Percentiles rank a stretch among this genome's conserved stretches.
Evolutionary conservation across 2,888 invertebrate species (phyloP).

Genomic region (Urechis unicinctus): DNA sequence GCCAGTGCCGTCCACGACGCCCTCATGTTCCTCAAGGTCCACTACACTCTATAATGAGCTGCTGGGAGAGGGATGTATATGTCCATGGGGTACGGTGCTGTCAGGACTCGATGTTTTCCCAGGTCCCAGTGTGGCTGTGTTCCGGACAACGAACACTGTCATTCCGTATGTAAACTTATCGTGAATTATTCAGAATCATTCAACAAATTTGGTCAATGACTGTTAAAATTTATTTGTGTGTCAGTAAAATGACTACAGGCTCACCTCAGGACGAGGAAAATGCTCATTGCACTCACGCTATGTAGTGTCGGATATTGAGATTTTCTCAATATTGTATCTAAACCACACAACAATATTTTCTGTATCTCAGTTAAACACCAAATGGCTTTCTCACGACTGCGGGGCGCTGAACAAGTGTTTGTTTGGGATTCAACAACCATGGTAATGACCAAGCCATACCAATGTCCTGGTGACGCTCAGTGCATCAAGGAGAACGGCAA

Average conservation of each 20-base stretch:
- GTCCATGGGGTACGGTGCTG: background rate
- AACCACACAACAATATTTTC: too few relatives aligned
- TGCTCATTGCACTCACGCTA: too few relatives aligned
- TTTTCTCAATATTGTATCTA: too few relatives aligned
- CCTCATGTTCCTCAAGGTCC: background rate
- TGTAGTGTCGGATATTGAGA: too few relatives aligned
- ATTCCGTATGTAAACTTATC: background rate
- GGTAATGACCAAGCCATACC: background rate
- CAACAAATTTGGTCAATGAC: too few relatives aligned
- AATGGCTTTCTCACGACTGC: background rate
- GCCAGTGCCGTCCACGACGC: background rate
- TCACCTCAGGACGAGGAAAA: too few relatives aligned
- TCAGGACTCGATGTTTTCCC: background rate
- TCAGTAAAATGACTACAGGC: too few relatives aligned
- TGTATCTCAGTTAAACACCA: background rate
- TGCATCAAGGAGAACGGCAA: background rate
- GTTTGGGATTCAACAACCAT: background rate
- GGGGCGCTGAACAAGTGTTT: background rate
- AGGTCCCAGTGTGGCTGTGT: background rate
- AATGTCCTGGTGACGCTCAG: background rate
- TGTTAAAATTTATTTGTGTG: too few relatives aligned
- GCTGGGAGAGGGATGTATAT: background rate
- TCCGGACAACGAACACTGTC: background rate
- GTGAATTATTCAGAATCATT: too few relatives aligned
- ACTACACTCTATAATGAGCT: background rate